phyloP scores from a whole-genome alignment of 2,888 invertebrate genomes.

The Philhelius pedissequus region DNA sequence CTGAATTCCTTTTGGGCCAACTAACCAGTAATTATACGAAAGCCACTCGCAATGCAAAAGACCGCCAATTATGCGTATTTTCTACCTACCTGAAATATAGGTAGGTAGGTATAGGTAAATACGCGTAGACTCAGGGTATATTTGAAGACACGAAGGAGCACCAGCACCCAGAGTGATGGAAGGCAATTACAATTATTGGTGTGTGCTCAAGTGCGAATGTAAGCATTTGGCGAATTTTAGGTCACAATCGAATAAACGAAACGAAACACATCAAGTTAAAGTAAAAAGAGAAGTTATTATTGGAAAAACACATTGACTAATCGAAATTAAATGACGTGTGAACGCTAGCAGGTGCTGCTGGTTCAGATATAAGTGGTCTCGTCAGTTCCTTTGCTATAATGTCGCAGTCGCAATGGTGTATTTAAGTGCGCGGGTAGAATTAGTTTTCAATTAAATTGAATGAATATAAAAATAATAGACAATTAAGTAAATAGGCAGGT shows the following conservation, averaged over 20 bases:
- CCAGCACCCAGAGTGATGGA: not conserved
- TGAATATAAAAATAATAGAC: not conserved
- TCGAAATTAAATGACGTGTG: constrained; percentile 79
- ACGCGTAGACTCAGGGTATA: constrained; percentile 24
- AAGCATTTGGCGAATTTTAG: constrained; percentile 58
- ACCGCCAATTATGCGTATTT: constrained; percentile 63
- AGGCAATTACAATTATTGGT: constrained; percentile 7
- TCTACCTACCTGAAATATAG: constrained; percentile 35
- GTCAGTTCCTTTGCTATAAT: not conserved
- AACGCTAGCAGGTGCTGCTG: constrained; percentile 75
- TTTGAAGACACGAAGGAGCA: not conserved
- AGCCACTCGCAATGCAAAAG: constrained; percentile 60
- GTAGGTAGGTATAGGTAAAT: not conserved
- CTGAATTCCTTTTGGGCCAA: constrained; percentile 46
- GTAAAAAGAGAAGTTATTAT: constrained; percentile 30
- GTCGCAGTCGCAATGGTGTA: not conserved
- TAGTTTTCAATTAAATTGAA: not conserved
- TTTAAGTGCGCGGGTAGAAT: not conserved
- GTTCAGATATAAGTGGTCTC: not conserved
- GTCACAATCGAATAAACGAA: constrained; percentile 27
- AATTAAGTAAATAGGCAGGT: constrained; percentile 6
- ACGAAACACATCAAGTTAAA: not conserved
- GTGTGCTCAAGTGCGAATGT: constrained; percentile 34
- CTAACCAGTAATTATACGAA: constrained; percentile 64
- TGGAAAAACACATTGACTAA: constrained; percentile 72